Evolutionary conservation across 2,888 invertebrate genomes (phyloP).

Genomic region (Saturnia pavonia): DNA sequence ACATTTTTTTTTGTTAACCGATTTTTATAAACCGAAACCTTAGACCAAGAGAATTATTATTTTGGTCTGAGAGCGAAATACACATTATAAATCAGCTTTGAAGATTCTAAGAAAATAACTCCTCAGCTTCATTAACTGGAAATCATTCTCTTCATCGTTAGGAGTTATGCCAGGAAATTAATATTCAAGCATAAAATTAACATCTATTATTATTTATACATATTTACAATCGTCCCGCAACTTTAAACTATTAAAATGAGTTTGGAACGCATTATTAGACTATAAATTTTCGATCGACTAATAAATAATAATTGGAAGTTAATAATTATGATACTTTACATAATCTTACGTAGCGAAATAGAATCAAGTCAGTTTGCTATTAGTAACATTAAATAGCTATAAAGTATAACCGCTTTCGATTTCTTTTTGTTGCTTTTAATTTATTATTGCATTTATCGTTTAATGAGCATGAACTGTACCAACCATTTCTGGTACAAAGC

Average conservation of each 20-base stretch:
- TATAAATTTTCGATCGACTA: slow-evolving; percentile 44
- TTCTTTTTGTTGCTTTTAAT: slow-evolving; percentile 6
- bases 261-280: slow-evolving; percentile 47
- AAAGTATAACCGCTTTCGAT: slow-evolving; percentile 6
- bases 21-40: too few relatives aligned
- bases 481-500: not conserved
- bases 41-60: too few relatives aligned
- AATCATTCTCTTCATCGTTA: slow-evolving; percentile 5
- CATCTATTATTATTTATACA: slow-evolving; percentile 31
- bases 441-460: not conserved
- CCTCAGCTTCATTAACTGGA: slow-evolving; percentile 9
- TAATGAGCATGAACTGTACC: not conserved
- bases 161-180: slow-evolving; percentile 2
- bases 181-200: slow-evolving; percentile 22
- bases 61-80: too few relatives aligned
- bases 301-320: slow-evolving; percentile 41
- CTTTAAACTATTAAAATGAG: slow-evolving; percentile 36
- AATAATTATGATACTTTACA: slow-evolving; percentile 49
- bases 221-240: slow-evolving; percentile 40
- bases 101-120: not conserved
- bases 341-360: slow-evolving; percentile 47
- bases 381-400: slow-evolving; percentile 5
- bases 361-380: slow-evolving; percentile 30
- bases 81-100: not conserved
- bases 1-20: not conserved